Evolutionary conservation across 1,140 invertebrate genomes (phyloP).

Genomic region (Brachionus asplanchnoidis): DNA sequence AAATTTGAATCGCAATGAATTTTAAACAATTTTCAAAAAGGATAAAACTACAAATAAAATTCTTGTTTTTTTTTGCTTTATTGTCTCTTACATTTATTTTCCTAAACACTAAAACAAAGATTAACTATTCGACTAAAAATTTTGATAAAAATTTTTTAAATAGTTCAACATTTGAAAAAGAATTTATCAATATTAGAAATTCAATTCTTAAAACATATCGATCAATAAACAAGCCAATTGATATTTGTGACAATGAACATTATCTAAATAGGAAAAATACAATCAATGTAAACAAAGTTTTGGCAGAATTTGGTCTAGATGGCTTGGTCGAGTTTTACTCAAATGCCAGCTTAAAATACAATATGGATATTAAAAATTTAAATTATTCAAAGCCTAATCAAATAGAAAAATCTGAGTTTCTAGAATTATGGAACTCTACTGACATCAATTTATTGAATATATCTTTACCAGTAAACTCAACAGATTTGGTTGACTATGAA

Average conservation of each 20-base stretch:
- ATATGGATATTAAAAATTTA: neutral
- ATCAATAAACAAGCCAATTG: neutral
- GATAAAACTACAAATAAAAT: neutral
- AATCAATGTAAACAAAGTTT: neutral
- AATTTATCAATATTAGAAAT: neutral
- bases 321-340: neutral
- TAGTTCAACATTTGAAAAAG: neutral
- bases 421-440: neutral
- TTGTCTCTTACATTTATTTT: too few relatives aligned
- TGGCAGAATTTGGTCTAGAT: neutral
- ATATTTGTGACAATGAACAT: neutral
- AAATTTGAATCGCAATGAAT: too few relatives aligned
- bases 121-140: neutral
- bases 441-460: neutral
- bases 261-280: neutral
- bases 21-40: neutral
- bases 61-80: neutral
- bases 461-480: neutral
- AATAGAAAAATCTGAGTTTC: neutral
- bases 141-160: neutral
- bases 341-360: neutral
- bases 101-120: too few relatives aligned
- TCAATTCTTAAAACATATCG: neutral
- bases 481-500: neutral
- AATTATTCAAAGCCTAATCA: neutral